Evolutionary conservation across 2,888 invertebrate species (phyloP).

Genomic region (Sarcophaga caerulescens): DNA sequence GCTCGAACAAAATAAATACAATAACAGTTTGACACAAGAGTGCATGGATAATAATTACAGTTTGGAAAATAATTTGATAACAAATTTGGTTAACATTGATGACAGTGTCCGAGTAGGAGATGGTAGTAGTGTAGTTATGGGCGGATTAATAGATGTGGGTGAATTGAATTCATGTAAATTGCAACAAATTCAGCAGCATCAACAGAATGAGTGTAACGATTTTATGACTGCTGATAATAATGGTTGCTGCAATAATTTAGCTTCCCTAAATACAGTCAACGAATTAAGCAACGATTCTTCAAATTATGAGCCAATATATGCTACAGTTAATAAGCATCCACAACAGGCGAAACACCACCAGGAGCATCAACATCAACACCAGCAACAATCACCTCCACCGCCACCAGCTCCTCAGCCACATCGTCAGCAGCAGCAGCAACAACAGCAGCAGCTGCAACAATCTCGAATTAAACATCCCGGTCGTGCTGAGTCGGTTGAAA

Average conservation of each 20-base stretch:
- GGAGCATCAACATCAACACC: conserved; percentile 67
- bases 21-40: conserved; percentile 68
- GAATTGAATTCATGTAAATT: conserved; percentile 53
- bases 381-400: conserved; percentile 83
- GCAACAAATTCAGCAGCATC: conserved; percentile 54
- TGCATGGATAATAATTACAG: conserved; percentile 69
- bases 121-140: conserved; percentile 46
- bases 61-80: conserved; percentile 60
- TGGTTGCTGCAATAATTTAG: conserved; percentile 70
- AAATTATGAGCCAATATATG: conserved; percentile 77
- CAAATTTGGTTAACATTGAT: conserved; percentile 59
- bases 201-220: conserved; percentile 69
- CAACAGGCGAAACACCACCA: conserved; percentile 42
- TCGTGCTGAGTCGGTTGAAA: conserved; percentile 81
- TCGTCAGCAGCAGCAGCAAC: conserved; percentile 75
- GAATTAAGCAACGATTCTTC: conserved; percentile 70
- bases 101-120: conserved; percentile 24
- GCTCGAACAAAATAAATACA: conserved; percentile 72
- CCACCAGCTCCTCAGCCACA: conserved; percentile 83
- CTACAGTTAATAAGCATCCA: conserved; percentile 72
- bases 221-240: conserved; percentile 70
- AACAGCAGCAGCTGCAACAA: conserved; percentile 75
- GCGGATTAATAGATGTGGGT: conserved; percentile 56
- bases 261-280: conserved; percentile 68
- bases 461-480: conserved; percentile 80